Evolutionary conservation across 1,140 invertebrate genomes (phyloP), one percentile per base, ranked within the genome.

Genomic region (Condylostylus longicornis): DNA sequence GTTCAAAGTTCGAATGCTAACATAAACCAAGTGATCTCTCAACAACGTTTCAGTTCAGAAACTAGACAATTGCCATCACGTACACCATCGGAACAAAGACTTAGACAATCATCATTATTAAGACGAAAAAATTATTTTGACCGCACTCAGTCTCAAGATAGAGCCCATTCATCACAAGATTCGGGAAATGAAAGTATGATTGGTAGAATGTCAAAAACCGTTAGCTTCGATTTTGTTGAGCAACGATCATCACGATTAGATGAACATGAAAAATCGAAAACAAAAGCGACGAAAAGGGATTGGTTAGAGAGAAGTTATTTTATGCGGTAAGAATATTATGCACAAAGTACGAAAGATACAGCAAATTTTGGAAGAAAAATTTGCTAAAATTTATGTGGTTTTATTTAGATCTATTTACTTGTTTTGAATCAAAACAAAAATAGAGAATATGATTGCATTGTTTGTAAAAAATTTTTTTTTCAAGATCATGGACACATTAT

Each of bases 141-240:
- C 5, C 53, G 55, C 31, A 58, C 54, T 8, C 49, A 55, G 42
- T 54, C 50, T 1, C 53, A 53, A n/a, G 52, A 58, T 41, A 47
- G 47, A n/a, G 42, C 47, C 33, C 42, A 45, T 18, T 23, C 46
- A 27, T 54, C 47, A 22, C 47, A 52, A 40, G 53, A 58, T 27
- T 45, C 54, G 43, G 40, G 55, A n/a, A 54, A 42, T 37, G 46
- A 42, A 34, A 27, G 37, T 17, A 18, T 44, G 37, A n/a, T n/a
- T 25, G 43, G 44, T 13, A 54, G 53, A 36, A 58, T 61, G 49
- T 52, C 51, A 43, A 61, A 61, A 49, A 61, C 58, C 41, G 57
- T 61, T 53, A 60, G 58, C 54, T 61, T 61, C 39, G 53, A 60
- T 52, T 60, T 58, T 46, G 54, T 49, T 34, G 51, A 57, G 41